Base-by-base conservation (phyloP, 2,113 vertebrate species). In the Calonectris borealis region DNA sequence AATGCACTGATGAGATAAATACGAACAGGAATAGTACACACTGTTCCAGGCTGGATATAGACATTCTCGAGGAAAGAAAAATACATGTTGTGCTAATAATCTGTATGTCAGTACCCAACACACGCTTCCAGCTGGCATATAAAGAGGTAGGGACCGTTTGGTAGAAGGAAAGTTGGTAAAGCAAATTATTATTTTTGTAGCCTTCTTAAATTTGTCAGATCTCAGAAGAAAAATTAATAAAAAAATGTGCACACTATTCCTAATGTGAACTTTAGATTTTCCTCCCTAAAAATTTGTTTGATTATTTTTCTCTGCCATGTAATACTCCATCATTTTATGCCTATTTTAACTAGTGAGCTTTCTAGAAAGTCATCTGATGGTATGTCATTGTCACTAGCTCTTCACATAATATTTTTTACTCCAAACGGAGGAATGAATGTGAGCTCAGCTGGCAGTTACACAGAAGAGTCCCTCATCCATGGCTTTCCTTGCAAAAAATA, bases 1-100 rank as follows among this genome's bases (percentile, higher is more conserved):
- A 83, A 65, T 71, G 52, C 76, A 81, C 49, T 94, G 93, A 96
- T 87, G 91, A 93, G 88, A 81, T 80, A 92, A 96, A 94, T 58
- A 90, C 15, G 8, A 81, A 71, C 38, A 52, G 61, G 75, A 77
- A 83, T 82, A 71, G 91, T 48, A 94, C 96, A 78, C 64, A 52
- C 73, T 93, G 94, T 96, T 95, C 96, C 79, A 86, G 60, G 54
- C 78, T 73, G 69, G 68, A 70, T 70, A 78, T 51, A 90, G 36
- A 76, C 34, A 44, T 83, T 78, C 51, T 66, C 0, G 0, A 90
- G 89, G 89, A 61, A 79, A 83, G 40, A 62, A 94, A 93, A 82
- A 91, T 55, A 89, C 46, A 36, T 77, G 68, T 92, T 75, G 64
- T 92, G 70, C 64, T 92, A 62, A 80, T 90, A 84, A 94, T 86